A percentile compares a stretch with the other conserved stretches of the same genome.
These are phyloP conservation scores for Galeruca laticollis DNA, from an alignment of 2,888 invertebrate genomes.

Conservation along the genomic window DNA sequence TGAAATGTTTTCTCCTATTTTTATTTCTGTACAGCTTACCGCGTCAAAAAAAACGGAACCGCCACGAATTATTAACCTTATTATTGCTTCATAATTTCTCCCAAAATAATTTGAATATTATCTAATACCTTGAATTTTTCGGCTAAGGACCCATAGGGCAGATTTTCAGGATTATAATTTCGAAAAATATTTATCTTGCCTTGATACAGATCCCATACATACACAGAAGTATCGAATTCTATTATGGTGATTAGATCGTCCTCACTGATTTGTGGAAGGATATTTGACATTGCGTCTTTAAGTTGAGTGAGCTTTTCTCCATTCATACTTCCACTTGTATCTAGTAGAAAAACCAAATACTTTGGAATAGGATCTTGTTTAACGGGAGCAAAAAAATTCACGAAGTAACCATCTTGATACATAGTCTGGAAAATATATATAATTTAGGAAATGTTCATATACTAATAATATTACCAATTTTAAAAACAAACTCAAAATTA, in stretches of 20 bases:
- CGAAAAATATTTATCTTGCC: constrained; percentile 16
- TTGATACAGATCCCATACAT: constrained; percentile 66
- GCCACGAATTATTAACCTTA: background rate
- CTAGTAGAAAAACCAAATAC: constrained; percentile 78
- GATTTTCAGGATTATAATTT: background rate
- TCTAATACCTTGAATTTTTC: constrained; percentile 32
- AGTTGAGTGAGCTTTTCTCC: constrained; percentile 75
- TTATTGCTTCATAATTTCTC: background rate
- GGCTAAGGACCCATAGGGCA: constrained; percentile 41
- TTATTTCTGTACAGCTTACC: no score
- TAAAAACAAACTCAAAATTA: no score
- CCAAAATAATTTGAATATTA: background rate
- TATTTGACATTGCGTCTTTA: constrained; percentile 74
- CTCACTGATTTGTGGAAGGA: constrained; percentile 71
- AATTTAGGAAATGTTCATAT: no score
- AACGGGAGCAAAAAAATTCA: constrained; percentile 77
- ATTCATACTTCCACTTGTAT: constrained; percentile 80
- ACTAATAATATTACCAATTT: no score
- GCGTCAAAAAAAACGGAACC: no score
- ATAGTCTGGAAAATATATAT: constrained; percentile 64
- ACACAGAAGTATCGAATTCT: constrained; percentile 69
- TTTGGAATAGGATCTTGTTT: constrained; percentile 72
- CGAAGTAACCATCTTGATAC: constrained; percentile 77
- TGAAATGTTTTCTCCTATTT: no score
- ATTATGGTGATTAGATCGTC: constrained; percentile 77